Evolutionary conservation across 1,140 invertebrate species (phyloP).

Genomic region (Galendromus occidentalis): DNA sequence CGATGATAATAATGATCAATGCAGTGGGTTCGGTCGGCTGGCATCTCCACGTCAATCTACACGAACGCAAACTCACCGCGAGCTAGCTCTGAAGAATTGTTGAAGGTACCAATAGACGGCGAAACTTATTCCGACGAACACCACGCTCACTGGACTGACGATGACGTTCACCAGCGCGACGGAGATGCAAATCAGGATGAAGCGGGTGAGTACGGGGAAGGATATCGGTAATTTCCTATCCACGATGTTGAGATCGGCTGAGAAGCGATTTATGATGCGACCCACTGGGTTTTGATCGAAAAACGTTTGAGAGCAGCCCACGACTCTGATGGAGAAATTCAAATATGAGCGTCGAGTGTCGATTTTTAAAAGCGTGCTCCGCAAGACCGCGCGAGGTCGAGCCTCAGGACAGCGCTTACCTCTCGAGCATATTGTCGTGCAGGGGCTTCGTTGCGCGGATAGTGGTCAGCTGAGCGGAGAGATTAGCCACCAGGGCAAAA

Average conservation of each 20-base stretch:
- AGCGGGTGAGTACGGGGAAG: conserved; percentile 46
- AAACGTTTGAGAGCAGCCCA: conserved; percentile 28
- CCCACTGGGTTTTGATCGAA: conserved; percentile 40
- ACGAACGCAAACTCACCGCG: conserved; percentile 35
- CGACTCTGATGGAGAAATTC: not conserved
- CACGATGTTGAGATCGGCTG: conserved; percentile 58
- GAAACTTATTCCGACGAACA: conserved; percentile 19
- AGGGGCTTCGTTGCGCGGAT: conserved; percentile 25
- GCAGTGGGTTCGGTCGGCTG: no score
- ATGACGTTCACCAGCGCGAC: conserved; percentile 47
- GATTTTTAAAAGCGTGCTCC: no score
- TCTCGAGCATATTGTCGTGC: conserved; percentile 25
- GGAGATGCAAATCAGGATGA: conserved; percentile 45
- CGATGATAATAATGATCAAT: no score
- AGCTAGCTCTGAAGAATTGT: conserved; percentile 45
- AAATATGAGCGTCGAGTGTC: not conserved
- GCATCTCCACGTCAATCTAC: no score
- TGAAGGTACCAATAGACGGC: conserved; percentile 44
- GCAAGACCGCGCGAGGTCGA: no score
- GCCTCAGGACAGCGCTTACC: not conserved
- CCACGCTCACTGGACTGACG: conserved; percentile 43
- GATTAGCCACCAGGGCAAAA: conserved; percentile 24
- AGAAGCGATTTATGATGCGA: conserved; percentile 34
- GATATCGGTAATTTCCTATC: conserved; percentile 63
- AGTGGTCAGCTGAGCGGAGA: conserved; percentile 25